Percentiles rank a stretch among this genome's conserved stretches.
Evolutionary conservation across 2,113 vertebrate genomes (phyloP).

Genomic region (Apeltes quadracus): DNA sequence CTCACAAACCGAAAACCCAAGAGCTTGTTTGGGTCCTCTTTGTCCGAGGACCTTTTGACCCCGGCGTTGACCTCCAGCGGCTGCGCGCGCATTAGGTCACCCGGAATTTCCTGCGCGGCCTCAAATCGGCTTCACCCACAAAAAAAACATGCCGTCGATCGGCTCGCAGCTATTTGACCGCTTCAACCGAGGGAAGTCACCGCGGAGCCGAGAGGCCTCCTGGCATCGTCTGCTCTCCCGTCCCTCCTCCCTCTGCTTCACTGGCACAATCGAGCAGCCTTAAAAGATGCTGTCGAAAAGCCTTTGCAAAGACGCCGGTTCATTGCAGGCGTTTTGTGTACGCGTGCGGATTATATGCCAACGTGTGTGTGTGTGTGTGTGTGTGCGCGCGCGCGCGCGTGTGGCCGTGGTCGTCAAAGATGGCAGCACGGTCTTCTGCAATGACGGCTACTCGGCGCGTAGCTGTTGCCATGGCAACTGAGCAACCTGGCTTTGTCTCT

Average conservation of each 20-base stretch:
- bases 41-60: conserved; percentile 9
- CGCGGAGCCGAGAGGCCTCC: conserved; percentile 46
- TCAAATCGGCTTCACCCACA: conserved; percentile 5
- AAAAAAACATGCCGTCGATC: conserved; percentile 23
- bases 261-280: conserved; percentile 30
- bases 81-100: not conserved
- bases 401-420: conserved; percentile 28
- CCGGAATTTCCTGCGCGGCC: not conserved
- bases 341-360: not conserved
- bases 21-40: not conserved
- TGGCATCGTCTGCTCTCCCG: conserved; percentile 59
- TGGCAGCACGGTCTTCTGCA: conserved; percentile 56
- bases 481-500: conserved; percentile 61
- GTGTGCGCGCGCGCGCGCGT: not conserved
- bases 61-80: not conserved
- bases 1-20: too few relatives aligned
- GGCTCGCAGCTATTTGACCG: conserved; percentile 33
- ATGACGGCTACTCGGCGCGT: conserved; percentile 60
- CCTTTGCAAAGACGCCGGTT: conserved; percentile 12
- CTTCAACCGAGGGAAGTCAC: conserved; percentile 38
- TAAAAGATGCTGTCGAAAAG: conserved; percentile 15
- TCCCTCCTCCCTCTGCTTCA: conserved; percentile 43
- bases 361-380: conserved; percentile 9
- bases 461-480: conserved; percentile 76
- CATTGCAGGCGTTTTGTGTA: conserved; percentile 15